Conservation (phyloP, 2,113 vertebrate genomes). For the Sakesphorus luctuosus region DNA sequence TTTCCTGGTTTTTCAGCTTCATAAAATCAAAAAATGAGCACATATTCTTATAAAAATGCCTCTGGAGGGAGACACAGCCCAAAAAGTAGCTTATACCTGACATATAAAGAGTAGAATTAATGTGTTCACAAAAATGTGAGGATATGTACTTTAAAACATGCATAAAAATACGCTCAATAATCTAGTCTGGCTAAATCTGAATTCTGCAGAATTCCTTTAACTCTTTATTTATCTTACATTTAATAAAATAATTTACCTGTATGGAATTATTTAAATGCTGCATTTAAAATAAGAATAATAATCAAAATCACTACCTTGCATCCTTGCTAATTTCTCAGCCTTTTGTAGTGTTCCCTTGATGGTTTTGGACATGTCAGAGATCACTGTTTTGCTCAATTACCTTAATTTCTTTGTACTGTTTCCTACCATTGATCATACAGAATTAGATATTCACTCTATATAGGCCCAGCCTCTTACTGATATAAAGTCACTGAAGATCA, state of each 20-base stretch:
- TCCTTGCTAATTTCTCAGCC: background rate
- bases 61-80: conserved; percentile 82
- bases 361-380: background rate
- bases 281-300: background rate
- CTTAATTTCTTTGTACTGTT: background rate
- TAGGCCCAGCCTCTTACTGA: background rate
- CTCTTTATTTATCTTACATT: background rate
- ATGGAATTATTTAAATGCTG: background rate
- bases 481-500: background rate
- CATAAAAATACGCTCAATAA: background rate
- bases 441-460: background rate
- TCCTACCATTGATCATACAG: background rate
- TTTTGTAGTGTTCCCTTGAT: background rate
- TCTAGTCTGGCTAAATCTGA: background rate
- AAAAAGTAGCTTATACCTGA: conserved; percentile 61
- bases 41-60: conserved; percentile 56
- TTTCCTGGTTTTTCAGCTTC: background rate
- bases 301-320: background rate
- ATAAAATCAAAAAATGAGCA: background rate
- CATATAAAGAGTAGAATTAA: background rate
- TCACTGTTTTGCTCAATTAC: background rate
- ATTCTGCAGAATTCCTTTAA: background rate
- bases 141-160: background rate
- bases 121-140: background rate
- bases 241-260: background rate